These are phyloP conservation scores for Meloidogyne chitwoodi DNA, from an alignment of 1,140 invertebrate species.

Conservation along the genomic window DNA sequence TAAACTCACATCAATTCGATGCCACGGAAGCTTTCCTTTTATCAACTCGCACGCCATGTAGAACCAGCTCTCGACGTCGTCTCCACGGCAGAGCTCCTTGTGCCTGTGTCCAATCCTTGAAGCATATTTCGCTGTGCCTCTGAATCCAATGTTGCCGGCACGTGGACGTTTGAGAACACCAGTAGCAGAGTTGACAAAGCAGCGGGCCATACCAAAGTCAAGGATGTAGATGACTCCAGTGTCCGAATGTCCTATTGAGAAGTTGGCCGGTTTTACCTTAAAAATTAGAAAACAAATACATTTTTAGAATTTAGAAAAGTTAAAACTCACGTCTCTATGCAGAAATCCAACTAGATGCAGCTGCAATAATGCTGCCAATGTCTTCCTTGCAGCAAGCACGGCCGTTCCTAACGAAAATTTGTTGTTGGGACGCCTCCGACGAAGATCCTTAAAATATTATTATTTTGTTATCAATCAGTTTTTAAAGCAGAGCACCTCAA, in stretches of 20 bases:
- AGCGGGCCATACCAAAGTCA: not conserved
- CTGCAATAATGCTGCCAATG: not conserved
- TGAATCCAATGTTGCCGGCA: not conserved
- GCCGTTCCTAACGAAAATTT: not conserved
- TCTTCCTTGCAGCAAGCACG: not conserved
- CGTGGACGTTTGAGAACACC: not conserved
- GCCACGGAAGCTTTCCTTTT: not conserved
- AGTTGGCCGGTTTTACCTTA: not conserved
- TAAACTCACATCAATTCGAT: not conserved
- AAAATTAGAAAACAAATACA: not conserved
- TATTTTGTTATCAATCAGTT: not conserved
- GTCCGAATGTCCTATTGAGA: not conserved
- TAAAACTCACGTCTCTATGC: not conserved
- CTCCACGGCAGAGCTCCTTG: not conserved
- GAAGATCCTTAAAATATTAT: not conserved
- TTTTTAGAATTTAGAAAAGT: not conserved
- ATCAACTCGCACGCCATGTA: not conserved
- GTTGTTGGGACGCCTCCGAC: not conserved
- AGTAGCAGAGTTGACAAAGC: not conserved
- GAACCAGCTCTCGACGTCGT: not conserved
- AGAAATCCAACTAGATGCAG: not conserved
- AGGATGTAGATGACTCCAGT: not conserved
- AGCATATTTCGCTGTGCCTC: constrained; percentile 5
- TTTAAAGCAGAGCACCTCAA: not conserved
- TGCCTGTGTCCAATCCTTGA: not conserved